Evolutionary conservation across 2,113 vertebrate species (phyloP), one percentile per base, ranked within the genome.

Genomic region (Scatophagus argus): DNA sequence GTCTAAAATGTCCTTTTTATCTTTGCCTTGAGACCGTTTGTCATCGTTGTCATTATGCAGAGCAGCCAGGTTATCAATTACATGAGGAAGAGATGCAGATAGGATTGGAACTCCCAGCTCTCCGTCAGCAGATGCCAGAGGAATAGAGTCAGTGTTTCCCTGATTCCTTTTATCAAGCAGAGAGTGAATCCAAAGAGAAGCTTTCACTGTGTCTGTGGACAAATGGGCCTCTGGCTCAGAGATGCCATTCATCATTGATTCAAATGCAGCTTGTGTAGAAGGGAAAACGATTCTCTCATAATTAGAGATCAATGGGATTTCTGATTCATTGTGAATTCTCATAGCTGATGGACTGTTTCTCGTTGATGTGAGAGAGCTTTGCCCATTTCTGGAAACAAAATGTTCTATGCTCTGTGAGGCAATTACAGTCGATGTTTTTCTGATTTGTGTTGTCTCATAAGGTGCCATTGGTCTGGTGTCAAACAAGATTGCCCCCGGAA

Each of bases 31-130:
- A 56, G 67, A 59, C 75, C 5, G 62, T 83, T 87, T 89, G 74
- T 90, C 83, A 80, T 76, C 52, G 34, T 49, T 82, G 71, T 74
- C 61, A 76, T 87, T 55, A 71, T 8, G 21, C 52, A 10, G 65
- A 8, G 54, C 65, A 25, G 74, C 52, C 68, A 74, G 79, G 69
- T 89, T 79, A 90, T 91, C 88, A 83, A 79, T 89, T 85, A 81
- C 72, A 76, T 0, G 49, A 71, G 74, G 69, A 86, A 34, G 66
- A 75, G 87, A 86, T 86, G 80, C 75, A 83, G 88, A 89, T 83
- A 83, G 77, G 49, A 59, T 39, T 27, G 78, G 67, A 86, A 60
- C 59, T 61, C 54, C 59, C 29, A n/a, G 66, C 23, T 60, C 62
- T 81, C 55, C 1, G 36, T 88, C 85, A 77, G 82, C 74, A 64